Evolutionary conservation across 2,797 vertebrate genomes (phyloP), one percentile per base, ranked within the genome.

Genomic region (Sebastes dallii): DNA sequence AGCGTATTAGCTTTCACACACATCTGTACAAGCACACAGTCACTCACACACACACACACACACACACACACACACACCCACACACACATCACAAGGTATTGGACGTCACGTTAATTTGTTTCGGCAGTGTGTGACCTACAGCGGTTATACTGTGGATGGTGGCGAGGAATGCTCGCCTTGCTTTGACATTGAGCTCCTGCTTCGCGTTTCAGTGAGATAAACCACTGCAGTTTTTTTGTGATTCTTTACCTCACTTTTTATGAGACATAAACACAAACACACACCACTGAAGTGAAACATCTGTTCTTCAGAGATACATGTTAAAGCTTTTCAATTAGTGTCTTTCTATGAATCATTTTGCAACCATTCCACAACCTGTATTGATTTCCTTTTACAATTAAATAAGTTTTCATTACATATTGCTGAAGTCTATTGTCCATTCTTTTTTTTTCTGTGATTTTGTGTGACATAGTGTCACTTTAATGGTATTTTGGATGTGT

Each of bases 1-100:
- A 80, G 78, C 13, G 2, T 25, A 77, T 91, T 87, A 89, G 80
- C 60, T 65, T 55, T 83, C 68, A 83, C 76, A 83, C 89, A 83
- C 39, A 59, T 68, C 18, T 52, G 61, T 76, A 75, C 65, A 24
- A 16, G 50, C 66, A 66, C 58, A 13, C 70, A 54, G 42, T 22
- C 66, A 68, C 58, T 64, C 74, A 72, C 75, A 81, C 77, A 62
- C 39, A 16, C 39, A 27, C 27, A 27, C 66, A 66, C 58, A 11
- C 69, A 54, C 66, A 68, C 58, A 68, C 73, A 72, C 75, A 81
- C 76, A 62, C 36, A 42, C 39, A 72, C 74, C 80, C 77, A 75
- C 77, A 72, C 67, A 72, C 72, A 82, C 77, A 65, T 66, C 80
- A 58, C 70, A 66, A 79, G 75, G 66, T 71, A 75, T 36, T 77